Percentiles rank a stretch among this genome's conserved stretches.
phyloP scores from a whole-genome alignment of 2,888 invertebrate species.

The Cyclophora punctaria region DNA sequence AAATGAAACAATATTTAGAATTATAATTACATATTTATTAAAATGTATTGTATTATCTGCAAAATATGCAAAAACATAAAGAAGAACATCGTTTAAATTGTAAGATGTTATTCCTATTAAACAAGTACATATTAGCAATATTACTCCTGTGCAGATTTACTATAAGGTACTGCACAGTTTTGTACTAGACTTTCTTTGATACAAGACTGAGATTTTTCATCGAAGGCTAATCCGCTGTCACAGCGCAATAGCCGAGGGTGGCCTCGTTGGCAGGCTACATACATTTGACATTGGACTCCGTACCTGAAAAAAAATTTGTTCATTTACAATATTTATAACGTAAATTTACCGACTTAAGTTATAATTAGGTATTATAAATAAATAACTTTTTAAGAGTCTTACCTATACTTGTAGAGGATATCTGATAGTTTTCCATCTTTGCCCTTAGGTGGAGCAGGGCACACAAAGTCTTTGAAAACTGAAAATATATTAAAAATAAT shows the following conservation, averaged over 20 bases:
- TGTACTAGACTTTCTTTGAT: slow-evolving; percentile 16
- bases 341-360: too few species aligned
- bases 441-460: slow-evolving; percentile 30
- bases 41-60: too few species aligned
- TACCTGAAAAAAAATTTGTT: slow-evolving; percentile 26
- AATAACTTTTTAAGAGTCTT: slow-evolving; percentile 1
- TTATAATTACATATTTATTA: too few species aligned
- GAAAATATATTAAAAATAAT: slow-evolving; percentile 11
- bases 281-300: slow-evolving; percentile 36
- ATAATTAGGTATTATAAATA: too few species aligned
- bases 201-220: slow-evolving; percentile 35
- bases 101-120: too few species aligned
- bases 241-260: slow-evolving; percentile 47
- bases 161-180: background rate
- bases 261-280: slow-evolving; percentile 45
- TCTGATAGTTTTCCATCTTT: slow-evolving; percentile 17
- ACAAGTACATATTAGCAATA: too few species aligned
- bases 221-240: slow-evolving; percentile 41
- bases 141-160: too few species aligned
- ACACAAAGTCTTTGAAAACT: slow-evolving; percentile 38
- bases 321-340: too few species aligned
- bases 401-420: slow-evolving; percentile 31
- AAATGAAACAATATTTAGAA: too few species aligned
- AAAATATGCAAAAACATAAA: too few species aligned
- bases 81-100: too few species aligned